Conservation (phyloP, 2,113 vertebrate species). For the Ameiurus melas region DNA sequence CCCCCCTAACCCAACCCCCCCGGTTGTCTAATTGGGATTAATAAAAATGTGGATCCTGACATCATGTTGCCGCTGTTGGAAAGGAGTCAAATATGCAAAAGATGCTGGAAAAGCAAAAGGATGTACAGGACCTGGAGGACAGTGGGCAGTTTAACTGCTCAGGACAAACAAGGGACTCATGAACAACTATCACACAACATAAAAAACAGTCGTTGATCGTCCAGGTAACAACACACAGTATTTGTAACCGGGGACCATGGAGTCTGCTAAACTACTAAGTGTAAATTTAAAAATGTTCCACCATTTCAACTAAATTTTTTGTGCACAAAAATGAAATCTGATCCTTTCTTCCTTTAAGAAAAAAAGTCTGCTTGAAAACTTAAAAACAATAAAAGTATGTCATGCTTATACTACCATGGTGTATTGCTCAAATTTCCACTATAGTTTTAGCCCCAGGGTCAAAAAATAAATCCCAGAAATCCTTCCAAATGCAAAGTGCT, state of each 20-base stretch:
- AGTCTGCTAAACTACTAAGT: not conserved
- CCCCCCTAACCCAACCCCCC: too few species aligned
- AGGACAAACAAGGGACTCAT: too few species aligned
- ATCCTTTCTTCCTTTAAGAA: not conserved
- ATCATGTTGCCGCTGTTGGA: too few species aligned
- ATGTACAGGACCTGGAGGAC: too few species aligned
- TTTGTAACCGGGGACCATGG: not conserved
- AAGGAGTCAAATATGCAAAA: too few species aligned
- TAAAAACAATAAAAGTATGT: not conserved
- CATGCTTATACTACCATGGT: not conserved
- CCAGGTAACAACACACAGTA: too few species aligned
- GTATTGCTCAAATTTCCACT: conserved; percentile 21
- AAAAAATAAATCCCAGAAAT: not conserved
- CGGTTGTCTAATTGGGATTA: too few species aligned
- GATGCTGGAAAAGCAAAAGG: too few species aligned
- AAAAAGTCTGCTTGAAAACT: not conserved
- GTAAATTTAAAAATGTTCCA: not conserved
- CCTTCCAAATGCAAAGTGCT: not conserved
- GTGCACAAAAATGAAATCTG: not conserved
- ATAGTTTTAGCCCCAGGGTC: not conserved
- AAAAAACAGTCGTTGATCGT: too few species aligned
- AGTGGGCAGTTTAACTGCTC: too few species aligned
- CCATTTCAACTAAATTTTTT: not conserved
- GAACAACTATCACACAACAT: too few species aligned
- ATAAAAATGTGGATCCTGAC: too few species aligned